Conservation (phyloP, 2,113 vertebrate genomes). For the Epinephelus fuscoguttatus region DNA sequence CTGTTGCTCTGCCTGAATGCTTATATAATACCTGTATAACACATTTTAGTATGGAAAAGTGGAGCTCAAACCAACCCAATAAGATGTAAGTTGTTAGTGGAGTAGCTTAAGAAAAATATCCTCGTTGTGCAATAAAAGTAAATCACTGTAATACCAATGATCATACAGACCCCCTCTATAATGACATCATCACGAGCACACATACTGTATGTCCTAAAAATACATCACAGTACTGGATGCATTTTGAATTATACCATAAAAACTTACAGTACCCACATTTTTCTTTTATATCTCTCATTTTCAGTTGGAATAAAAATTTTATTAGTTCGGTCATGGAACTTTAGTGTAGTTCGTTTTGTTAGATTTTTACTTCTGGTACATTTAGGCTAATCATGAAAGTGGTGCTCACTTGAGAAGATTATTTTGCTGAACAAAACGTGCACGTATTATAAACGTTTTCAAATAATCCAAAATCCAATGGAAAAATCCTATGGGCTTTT, state of each 20-base stretch:
- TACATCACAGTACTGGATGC: background rate
- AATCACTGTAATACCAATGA: background rate
- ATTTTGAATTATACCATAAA: background rate
- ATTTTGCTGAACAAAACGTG: too few species aligned
- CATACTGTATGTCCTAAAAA: background rate
- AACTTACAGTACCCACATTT: background rate
- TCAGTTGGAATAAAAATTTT: background rate
- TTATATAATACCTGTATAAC: background rate
- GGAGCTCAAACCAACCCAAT: background rate
- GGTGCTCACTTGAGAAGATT: too few species aligned
- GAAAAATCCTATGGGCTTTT: too few species aligned
- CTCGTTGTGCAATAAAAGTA: background rate
- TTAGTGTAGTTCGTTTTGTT: too few species aligned
- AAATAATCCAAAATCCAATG: too few species aligned
- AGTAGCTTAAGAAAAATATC: background rate
- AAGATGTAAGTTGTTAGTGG: background rate
- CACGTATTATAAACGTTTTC: too few species aligned
- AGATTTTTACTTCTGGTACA: too few species aligned
- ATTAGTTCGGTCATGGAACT: too few species aligned
- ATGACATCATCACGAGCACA: background rate
- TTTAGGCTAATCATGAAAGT: too few species aligned
- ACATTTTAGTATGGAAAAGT: slow-evolving; percentile 2
- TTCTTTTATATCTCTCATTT: background rate
- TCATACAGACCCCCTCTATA: background rate
- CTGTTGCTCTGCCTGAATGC: background rate